Evolutionary conservation across 2,797 vertebrate species (phyloP), one percentile per base, ranked within the genome.

Genomic region (Neosalanx taihuensis): DNA sequence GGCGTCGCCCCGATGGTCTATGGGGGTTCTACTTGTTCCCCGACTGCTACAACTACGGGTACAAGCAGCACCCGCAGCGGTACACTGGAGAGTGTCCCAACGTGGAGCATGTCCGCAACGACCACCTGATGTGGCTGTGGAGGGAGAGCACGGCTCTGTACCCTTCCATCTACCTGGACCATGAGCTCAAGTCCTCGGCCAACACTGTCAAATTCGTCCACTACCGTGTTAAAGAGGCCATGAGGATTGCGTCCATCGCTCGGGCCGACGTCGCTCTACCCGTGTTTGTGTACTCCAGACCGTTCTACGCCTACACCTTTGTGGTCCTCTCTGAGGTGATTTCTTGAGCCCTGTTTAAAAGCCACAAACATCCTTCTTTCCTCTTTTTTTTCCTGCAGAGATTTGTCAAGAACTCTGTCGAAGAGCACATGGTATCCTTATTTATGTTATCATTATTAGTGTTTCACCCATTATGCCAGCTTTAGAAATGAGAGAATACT

Each of bases 1-100:
- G 89, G 18, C 92, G 93, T 66, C 91, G 95, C 65, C 93, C 94
- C 0, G 86, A 90, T 0, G 92, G 93, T 1, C 85, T 96, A 30
- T 98, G 96, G 95, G 95, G 95, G 3, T 97, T 95, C 89, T 97
- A 97, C 75, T 91, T 98, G 49, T 96, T 96, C 78, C 95, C 95
- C 30, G 95, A 97, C 78, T 96, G 95, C 83, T 96, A 97, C 86
- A 98, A 97, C 84, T 97, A 97, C 0, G 92, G 94, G 67, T 97
- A 96, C 79, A 96, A 96, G 77, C 86, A 91, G 59, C 90, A 94
- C 53, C 90, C 94, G 0, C 83, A 91, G 0, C 78, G 62, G 0
- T 97, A 95, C 81, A 96, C 93, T 0, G 95, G 95, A 0, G 91
- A 93, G 74, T 98, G 96, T 49, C 97, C 95, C 41, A 86, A 90